Evolutionary conservation across 2,888 invertebrate genomes (phyloP), one percentile per base, ranked within the genome.

Genomic region (Nowickia ferox): DNA sequence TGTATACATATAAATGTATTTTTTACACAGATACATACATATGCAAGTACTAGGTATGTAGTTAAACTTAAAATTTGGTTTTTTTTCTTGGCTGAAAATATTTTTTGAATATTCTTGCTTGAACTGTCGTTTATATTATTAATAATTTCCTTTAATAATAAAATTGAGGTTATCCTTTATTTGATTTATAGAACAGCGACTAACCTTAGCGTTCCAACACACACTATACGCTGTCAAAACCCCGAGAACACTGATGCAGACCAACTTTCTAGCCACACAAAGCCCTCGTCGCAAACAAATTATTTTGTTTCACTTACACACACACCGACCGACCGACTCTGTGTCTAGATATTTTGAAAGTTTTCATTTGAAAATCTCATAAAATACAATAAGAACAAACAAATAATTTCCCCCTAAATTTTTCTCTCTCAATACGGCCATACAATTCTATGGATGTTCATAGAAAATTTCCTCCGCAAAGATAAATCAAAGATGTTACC

Each of bases 211-310:
- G 93, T 92, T 92, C 91, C 91, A 92, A 93, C 83, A 92, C 92
- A 93, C 93, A 93, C 93, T 93, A 92, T 92, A 92, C 93, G 92
- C 92, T 92, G 93, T 92, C 92, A 93, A 93, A 93, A 92, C 93
- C 93, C 93, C 93, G 93, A 93, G 93, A 93, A 93, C 93, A 93
- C 93, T 93, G 93, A 93, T 92, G 91, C 90, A 91, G 91, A 91
- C 90, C 91, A 91, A 89, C 90, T 89, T 89, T 90, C 89, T 89
- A 89, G 90, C 89, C 90, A 91, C 90, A 92, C 90, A 91, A 92
- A 90, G 92, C 92, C 92, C 90, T 90, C 90, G 88, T 72, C 79
- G 83, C 79, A 72, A 76, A 82, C 75, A 89, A 80, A 89, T 75
- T 68, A 40, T 75, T 88, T 89, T 87, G 86, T 87, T 82, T 84